phyloP scores from a whole-genome alignment of 2,797 vertebrate genomes.

The Etheostoma perlongum region DNA sequence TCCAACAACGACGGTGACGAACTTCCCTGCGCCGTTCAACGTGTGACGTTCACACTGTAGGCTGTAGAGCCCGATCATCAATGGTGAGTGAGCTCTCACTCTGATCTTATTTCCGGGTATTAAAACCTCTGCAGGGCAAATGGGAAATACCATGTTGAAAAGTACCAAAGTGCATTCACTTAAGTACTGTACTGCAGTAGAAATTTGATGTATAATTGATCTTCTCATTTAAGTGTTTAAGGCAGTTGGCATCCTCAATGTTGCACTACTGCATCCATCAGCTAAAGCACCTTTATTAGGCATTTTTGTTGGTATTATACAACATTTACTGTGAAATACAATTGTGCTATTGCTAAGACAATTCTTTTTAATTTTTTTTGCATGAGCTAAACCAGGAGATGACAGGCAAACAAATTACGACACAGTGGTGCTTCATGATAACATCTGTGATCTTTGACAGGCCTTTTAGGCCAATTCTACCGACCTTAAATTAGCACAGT shows the following conservation, averaged over 20 bases:
- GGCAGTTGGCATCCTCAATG: no score
- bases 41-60: conserved; percentile 66
- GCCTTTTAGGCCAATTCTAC: background rate
- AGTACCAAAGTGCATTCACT: background rate
- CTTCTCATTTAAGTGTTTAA: no score
- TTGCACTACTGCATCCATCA: no score
- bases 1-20: conserved; percentile 78
- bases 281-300: no score
- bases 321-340: no score
- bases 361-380: no score
- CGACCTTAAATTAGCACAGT: background rate
- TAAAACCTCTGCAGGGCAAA: background rate
- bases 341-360: no score
- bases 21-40: conserved; percentile 73
- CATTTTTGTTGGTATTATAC: no score
- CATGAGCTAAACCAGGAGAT: background rate
- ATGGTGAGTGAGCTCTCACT: conserved; percentile 52
- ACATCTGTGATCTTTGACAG: background rate
- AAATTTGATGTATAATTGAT: no score
- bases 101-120: conserved; percentile 25
- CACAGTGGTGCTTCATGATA: background rate
- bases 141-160: background rate
- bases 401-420: background rate
- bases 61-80: background rate
- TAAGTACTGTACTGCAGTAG: background rate